A percentile compares a stretch with the other conserved stretches of the same genome.
Conservation (phyloP, 1,140 invertebrate genomes). For the Samia ricini region DNA sequence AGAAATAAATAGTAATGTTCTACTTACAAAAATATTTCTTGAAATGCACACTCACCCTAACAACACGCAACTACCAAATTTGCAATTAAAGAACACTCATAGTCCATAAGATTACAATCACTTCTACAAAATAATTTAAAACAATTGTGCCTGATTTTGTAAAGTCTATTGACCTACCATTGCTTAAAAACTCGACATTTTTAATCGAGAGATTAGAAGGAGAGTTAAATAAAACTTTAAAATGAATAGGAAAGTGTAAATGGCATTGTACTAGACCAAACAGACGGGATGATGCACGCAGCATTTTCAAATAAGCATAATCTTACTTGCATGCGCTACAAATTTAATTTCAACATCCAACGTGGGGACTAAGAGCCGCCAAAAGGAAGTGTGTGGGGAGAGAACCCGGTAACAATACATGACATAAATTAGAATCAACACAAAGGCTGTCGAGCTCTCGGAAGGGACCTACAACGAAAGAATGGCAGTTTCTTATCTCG, state of each 20-base stretch:
- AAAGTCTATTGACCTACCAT: slow-evolving; percentile 25
- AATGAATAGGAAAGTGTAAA: background rate
- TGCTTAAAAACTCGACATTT: slow-evolving; percentile 17
- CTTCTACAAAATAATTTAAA: slow-evolving; percentile 18
- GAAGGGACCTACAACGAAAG: slow-evolving; percentile 70
- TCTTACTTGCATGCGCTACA: slow-evolving; percentile 48
- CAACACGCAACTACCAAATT: slow-evolving; percentile 50
- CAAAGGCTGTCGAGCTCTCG: slow-evolving; percentile 66
- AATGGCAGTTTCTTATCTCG: slow-evolving; percentile 74
- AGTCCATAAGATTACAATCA: slow-evolving; percentile 22
- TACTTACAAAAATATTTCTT: background rate
- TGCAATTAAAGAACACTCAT: slow-evolving; percentile 28
- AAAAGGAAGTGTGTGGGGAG: slow-evolving; percentile 70
- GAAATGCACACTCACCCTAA: slow-evolving; percentile 42
- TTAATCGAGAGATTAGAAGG: no score
- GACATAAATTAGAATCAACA: slow-evolving; percentile 76
- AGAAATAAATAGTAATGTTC: no score
- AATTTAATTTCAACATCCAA: slow-evolving; percentile 56
- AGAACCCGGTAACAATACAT: slow-evolving; percentile 67
- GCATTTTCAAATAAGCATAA: slow-evolving; percentile 53
- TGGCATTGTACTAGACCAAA: background rate
- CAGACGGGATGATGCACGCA: slow-evolving; percentile 34
- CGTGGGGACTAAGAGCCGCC: slow-evolving; percentile 52
- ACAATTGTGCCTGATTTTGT: slow-evolving; percentile 17
- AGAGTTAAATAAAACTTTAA: no score